Evolutionary conservation across 2,888 invertebrate species (phyloP), one percentile per base, ranked within the genome.

Genomic region (Minunthozetes semirufus): DNA sequence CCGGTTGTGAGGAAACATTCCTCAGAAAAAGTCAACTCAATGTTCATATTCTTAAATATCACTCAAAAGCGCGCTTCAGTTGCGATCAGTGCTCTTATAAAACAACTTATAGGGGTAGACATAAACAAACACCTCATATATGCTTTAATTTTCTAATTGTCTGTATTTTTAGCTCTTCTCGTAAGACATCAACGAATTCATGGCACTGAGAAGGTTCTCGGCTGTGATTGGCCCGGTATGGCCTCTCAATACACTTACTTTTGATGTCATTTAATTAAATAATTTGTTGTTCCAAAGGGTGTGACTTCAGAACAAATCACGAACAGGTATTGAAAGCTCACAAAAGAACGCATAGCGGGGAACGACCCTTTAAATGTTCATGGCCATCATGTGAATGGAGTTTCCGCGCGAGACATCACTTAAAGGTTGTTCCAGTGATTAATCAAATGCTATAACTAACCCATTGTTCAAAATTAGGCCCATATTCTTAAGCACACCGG

Each of bases 211-310:
- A 70, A 70, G 17, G 1, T 1, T 1, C 11, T 46, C 1, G 11
- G 9, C 25, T 70, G 70, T 25, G 70, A 70, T 48, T 70, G 70
- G 70, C 70, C 70, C 8, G 70, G 70, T 15, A 42, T 29, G 50
- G 5, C 48, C 13, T 48, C 17, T n/a, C n/a, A 33, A 33, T 9
- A 4, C 33, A 6, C 33, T 42, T 13, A 13, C 13, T 42, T 13
- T 13, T 42, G 4, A 4, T 17, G 13, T 29, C 29, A 15, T 48
- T 17, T 48, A 6, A 48, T 17, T 48, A 17, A 17, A 48, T 48
- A 48, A 17, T 48, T 48, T n/a, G 15, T 48, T 15, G 33, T 17
- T 19, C 2, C 2, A 66, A 66, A 13, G 27, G 63, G 3, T 68
- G 68, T 68, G 68, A 68, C 17, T 70, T 70, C 27, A 11, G 9